Base-by-base conservation (phyloP, 2,888 invertebrate genomes). In the Hyles lineata region DNA sequence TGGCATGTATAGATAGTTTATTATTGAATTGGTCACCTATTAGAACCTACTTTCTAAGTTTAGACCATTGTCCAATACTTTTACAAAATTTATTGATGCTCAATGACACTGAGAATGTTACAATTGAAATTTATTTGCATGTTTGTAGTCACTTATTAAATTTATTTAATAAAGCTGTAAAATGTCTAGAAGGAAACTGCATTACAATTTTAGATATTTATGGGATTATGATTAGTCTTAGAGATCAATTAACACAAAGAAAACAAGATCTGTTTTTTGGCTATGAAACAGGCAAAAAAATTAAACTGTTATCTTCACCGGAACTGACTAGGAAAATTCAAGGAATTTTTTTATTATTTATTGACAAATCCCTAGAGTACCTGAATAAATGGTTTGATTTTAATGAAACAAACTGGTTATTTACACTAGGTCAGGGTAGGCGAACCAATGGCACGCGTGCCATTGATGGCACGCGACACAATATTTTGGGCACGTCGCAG, bases 21-120 rank as follows among this genome's bases (percentile, higher is more conserved):
- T 71, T 78, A 63, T 25, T 76, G 0, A 76, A 76, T 73, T 77
- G 78, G 76, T 8, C 3, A 63, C 74, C 77, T 72, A 76, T 79
- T 15, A n/a, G 76, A 23, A 71, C 75, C 21, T 80, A 80, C 71
- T 80, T 82, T 78, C 19, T 76, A 62, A 78, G 76, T 77, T 74
- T 79, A 50, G 77, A 76, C 29, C 75, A 74, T 25, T 80, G 81
- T 71, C 78, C 79, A 67, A 75, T 74, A 62, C 19, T 75, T 72
- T 72, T 78, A 17, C 72, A 79, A 78, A 74, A 79, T 72, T 19
- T 80, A 63, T 75, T 81, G 11, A 72, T 74, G 71, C 23, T 80
- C 35, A 73, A 74, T 74, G 61, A 75, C 7, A 35, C 35, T 35
- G 17, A 58, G 52, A 60, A 55, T 70, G 70, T 74, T 58, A 35